Percentiles rank a stretch among this genome's conserved stretches.
These are phyloP conservation scores for Falco naumanni DNA, from an alignment of 2,797 vertebrate species.

Conservation along the genomic window DNA sequence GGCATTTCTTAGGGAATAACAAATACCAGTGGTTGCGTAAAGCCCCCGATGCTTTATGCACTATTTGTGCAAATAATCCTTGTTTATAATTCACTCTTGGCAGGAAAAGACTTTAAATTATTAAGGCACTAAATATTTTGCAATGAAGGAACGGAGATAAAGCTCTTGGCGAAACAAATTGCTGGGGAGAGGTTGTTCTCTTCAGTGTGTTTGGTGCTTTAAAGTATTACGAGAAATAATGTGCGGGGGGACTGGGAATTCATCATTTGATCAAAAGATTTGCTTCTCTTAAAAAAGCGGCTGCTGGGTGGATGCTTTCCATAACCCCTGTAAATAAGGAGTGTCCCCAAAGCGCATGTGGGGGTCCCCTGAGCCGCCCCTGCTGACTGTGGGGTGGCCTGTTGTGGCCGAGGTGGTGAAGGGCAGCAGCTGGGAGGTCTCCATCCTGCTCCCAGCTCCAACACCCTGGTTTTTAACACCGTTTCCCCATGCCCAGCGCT, in stretches of 20 bases:
- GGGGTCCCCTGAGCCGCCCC: background rate
- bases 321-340: background rate
- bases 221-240: background rate
- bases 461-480: background rate
- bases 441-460: background rate
- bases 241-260: background rate
- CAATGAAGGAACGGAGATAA: background rate
- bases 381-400: rapidly evolving
- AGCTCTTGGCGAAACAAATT: constrained; percentile 41
- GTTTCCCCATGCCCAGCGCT: background rate
- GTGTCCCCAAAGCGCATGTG: background rate
- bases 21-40: background rate
- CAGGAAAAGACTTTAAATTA: constrained; percentile 59
- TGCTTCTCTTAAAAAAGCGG: background rate
- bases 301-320: background rate
- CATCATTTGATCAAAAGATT: background rate
- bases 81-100: constrained; percentile 58
- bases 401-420: background rate
- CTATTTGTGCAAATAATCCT: constrained; percentile 44
- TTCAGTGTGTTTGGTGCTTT: background rate
- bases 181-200: background rate
- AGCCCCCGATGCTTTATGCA: background rate
- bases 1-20: background rate
- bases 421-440: background rate
- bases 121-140: constrained; percentile 57